Evolutionary conservation across 2,888 invertebrate species (phyloP), one percentile per base, ranked within the genome.

Genomic region (Litoditis marina): DNA sequence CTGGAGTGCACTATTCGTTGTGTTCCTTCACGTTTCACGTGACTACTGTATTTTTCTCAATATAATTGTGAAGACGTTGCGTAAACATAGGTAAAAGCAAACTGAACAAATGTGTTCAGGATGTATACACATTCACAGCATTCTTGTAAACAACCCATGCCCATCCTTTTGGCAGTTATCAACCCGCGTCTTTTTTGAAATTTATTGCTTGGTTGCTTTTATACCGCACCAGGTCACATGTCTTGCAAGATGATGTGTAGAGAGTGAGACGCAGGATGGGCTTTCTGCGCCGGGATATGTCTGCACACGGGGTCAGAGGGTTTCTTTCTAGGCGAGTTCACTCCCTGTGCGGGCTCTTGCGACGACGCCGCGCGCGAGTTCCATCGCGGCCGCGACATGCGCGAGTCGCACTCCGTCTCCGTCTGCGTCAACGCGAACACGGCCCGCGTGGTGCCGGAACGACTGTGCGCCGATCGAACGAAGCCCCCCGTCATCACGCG

Each of bases 381-480:
- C 2, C 65, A 65, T 6, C 55, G 60, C 1, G 67, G 62, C 11
- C 31, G 63, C n/a, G 54, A 60, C 4, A 65, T 62, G 31, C 49
- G 64, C 2, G 64, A 68, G 5, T 65, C 67, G 27, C 67, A 66
- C 30, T 63, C 66, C 8, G 68, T 81, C 19, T 71, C 77, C 30
- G 77, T 80, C 7, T 81, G 81, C 56, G 63, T 71, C 27, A 79
- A 82, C 57, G 66, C 70, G 3, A 53, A 63, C 11, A 78, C 70
- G 5, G 65, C 70, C n/a, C 65, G 75, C 22, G 72, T 76, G 7
- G 81, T 80, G 19, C 79, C 82, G 5, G 80, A 81, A 42, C 68
- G 73, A n/a, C 57, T 81, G 46, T 81, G 81, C 52, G 78, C 77
- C 22, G 79, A 81, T 57, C 71, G 74, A 49, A 53, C 54, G n/a